These are phyloP conservation scores for Athalia circularis DNA, from an alignment of 2,888 invertebrate species.

Conservation along the genomic window DNA sequence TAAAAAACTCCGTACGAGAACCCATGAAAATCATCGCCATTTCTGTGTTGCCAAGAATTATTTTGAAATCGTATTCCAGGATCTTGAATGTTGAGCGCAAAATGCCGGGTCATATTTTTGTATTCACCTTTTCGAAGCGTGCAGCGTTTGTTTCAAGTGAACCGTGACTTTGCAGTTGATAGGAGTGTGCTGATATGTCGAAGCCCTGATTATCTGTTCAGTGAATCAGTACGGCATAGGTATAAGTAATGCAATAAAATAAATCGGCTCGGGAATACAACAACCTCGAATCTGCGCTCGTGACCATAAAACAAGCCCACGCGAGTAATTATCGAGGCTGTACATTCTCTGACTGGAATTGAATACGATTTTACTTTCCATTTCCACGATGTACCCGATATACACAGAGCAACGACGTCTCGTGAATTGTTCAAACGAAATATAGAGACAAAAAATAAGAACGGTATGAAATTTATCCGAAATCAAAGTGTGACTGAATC, in stretches of 20 bases:
- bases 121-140: slow-evolving; percentile 1
- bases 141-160: not conserved
- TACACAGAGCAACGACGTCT: not conserved
- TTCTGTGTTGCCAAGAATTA: too few species aligned
- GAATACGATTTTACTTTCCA: slow-evolving; percentile 23
- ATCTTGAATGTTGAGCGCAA: not conserved
- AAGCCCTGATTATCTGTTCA: not conserved
- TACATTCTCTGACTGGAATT: too few species aligned
- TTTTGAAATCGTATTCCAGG: too few species aligned
- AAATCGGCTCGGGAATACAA: not conserved
- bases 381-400: slow-evolving; percentile 9
- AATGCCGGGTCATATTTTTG: not conserved
- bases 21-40: too few species aligned
- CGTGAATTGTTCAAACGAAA: not conserved
- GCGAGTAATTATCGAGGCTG: too few species aligned
- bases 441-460: not conserved
- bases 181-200: not conserved
- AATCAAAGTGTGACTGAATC: too few species aligned
- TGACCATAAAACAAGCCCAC: not conserved
- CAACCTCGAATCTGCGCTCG: not conserved
- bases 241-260: not conserved
- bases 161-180: not conserved
- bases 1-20: too few species aligned
- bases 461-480: too few species aligned
- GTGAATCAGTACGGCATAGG: not conserved